Conservation (phyloP, 2,888 invertebrate species). For the Microdon myrmicae region DNA sequence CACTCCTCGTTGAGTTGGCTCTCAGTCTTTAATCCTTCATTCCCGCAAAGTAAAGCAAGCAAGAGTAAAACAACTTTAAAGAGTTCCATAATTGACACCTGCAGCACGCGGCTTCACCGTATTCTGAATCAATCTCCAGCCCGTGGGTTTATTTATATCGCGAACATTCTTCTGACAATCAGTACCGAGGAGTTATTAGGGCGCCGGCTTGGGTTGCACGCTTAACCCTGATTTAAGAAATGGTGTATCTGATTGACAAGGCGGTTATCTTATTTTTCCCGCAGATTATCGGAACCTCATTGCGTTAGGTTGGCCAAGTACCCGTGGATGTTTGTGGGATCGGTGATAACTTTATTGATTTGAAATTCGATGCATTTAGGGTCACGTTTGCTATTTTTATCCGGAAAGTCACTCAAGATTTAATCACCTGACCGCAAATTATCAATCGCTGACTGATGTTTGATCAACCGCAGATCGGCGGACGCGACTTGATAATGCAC, state of each 20-base stretch:
- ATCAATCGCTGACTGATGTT: too few relatives aligned
- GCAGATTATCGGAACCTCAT: conserved; percentile 18
- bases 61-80: neutral
- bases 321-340: neutral
- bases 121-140: conserved; percentile 14
- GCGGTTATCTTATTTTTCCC: conserved; percentile 21
- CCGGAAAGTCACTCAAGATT: too few relatives aligned
- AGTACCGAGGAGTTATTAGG: conserved; percentile 2
- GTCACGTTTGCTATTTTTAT: conserved; percentile 26
- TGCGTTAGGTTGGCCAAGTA: conserved; percentile 10
- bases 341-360: conserved; percentile 8
- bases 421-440: too few relatives aligned
- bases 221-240: conserved; percentile 13
- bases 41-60: too few relatives aligned
- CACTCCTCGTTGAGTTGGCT: conserved; percentile 44
- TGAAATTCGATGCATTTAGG: conserved; percentile 35
- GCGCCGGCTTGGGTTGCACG: conserved; percentile 9
- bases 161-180: conserved; percentile 7
- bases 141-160: conserved; percentile 31
- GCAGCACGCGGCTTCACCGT: neutral
- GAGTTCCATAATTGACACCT: neutral
- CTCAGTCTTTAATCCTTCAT: conserved; percentile 39
- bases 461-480: too few relatives aligned
- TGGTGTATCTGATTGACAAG: neutral
- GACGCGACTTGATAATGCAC: too few relatives aligned